These are phyloP conservation scores for Penaeus japonicus DNA, from an alignment of 1,140 invertebrate genomes.

Conservation along the genomic window DNA sequence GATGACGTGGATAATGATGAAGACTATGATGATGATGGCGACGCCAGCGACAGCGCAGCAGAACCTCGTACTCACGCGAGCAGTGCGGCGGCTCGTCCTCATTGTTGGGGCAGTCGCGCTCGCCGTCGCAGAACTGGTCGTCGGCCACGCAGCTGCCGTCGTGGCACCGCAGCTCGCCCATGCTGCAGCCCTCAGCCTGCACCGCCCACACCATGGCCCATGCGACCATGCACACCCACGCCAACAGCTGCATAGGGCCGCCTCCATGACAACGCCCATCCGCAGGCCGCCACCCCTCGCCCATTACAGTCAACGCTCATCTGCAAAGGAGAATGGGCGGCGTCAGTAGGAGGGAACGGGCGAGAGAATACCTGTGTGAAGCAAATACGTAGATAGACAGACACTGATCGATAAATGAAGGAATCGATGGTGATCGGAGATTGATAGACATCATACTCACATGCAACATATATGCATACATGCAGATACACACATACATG, in stretches of 20 bases:
- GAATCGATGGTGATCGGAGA: too few relatives aligned
- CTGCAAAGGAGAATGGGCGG: constrained; percentile 9
- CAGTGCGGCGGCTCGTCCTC: constrained; percentile 41
- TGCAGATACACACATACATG: too few relatives aligned
- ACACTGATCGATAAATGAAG: too few relatives aligned
- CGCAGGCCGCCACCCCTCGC: constrained; percentile 28
- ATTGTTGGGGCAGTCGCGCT: constrained; percentile 13
- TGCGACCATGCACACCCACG: constrained; percentile 16
- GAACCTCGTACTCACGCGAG: constrained; percentile 7
- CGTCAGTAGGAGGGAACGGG: too few relatives aligned
- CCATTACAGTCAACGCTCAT: constrained; percentile 51
- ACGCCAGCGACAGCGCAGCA: too few relatives aligned
- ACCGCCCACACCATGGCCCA: neutral
- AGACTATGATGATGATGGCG: too few relatives aligned
- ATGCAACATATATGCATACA: too few relatives aligned
- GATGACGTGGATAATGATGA: too few relatives aligned
- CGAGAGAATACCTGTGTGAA: too few relatives aligned
- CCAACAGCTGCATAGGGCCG: neutral
- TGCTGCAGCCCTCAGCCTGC: constrained; percentile 26
- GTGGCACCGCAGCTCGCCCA: constrained; percentile 44
- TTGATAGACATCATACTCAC: too few relatives aligned
- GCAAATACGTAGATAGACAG: too few relatives aligned
- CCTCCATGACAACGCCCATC: constrained; percentile 35
- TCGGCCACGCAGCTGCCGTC: constrained; percentile 42
- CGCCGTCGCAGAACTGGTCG: constrained; percentile 48